phyloP scores from a whole-genome alignment of 1,140 invertebrate genomes.

The Ptiloglossa arizonensis region DNA sequence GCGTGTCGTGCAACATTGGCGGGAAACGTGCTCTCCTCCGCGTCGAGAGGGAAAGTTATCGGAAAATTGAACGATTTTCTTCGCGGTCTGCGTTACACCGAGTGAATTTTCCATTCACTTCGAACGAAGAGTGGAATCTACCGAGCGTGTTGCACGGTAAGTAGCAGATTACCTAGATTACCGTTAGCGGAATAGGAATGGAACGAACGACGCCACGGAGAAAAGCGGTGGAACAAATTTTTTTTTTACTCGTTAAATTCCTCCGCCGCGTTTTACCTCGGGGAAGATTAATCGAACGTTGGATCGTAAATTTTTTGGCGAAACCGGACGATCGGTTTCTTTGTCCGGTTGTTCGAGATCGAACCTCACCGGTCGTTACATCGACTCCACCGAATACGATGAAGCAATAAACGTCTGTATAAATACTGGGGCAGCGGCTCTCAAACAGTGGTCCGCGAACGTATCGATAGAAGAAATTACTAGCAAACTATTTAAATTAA shows the following conservation, averaged over 20 bases:
- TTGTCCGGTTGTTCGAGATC: too few species aligned
- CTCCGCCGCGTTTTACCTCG: background rate
- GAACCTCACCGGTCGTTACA: too few species aligned
- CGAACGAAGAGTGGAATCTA: background rate
- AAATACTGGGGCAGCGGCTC: too few species aligned
- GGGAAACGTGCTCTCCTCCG: too few species aligned
- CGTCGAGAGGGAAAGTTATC: background rate
- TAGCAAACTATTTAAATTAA: too few species aligned
- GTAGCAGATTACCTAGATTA: background rate
- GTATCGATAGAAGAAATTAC: too few species aligned
- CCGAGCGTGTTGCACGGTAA: background rate
- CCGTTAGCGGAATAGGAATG: slow-evolving; percentile 25
- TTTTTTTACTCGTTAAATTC: background rate
- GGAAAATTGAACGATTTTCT: background rate
- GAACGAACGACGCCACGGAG: background rate
- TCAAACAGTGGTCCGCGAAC: too few species aligned
- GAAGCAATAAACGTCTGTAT: too few species aligned
- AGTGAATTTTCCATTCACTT: background rate
- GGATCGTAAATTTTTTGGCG: background rate
- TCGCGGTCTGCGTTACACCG: too few species aligned
- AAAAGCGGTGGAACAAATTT: background rate
- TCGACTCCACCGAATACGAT: too few species aligned
- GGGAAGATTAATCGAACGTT: background rate
- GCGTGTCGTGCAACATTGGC: background rate
- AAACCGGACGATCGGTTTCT: too few species aligned